A percentile compares a stretch with the other conserved stretches of the same genome.
These are phyloP conservation scores for Dendrolimus kikuchii DNA, from an alignment of 1,140 invertebrate genomes.

Conservation along the genomic window DNA sequence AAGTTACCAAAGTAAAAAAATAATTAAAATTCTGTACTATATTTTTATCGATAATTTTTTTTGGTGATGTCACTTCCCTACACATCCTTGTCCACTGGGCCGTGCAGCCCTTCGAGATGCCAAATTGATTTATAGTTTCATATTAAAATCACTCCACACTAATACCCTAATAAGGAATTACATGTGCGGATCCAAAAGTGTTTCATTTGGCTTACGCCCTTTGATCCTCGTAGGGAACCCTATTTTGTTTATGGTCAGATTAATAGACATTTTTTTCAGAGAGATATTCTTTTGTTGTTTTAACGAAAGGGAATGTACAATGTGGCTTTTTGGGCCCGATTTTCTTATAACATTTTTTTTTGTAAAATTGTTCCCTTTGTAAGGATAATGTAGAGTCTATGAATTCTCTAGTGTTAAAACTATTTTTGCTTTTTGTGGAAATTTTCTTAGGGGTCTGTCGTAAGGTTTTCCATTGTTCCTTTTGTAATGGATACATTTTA, in stretches of 20 bases:
- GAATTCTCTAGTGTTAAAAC: no score
- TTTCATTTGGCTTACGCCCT: background rate
- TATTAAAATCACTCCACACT: constrained; percentile 33
- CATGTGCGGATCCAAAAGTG: constrained; percentile 4
- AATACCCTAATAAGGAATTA: constrained; percentile 26
- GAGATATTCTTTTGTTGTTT: background rate
- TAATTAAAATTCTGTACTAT: no score
- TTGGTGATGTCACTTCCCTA: constrained; percentile 12
- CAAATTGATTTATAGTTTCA: constrained; percentile 43
- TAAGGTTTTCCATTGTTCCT: no score
- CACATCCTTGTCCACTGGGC: constrained; percentile 12
- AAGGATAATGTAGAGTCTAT: no score
- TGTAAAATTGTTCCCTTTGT: no score
- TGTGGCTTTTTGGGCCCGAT: background rate
- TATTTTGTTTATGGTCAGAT: constrained; percentile 6
- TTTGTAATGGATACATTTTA: no score
- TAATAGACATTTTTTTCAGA: constrained; percentile 3
- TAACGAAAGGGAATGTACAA: background rate
- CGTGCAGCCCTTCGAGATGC: constrained; percentile 22
- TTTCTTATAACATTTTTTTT: no score
- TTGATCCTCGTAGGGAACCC: constrained; percentile 1
- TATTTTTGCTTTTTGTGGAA: no score
- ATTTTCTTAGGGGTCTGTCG: no score
- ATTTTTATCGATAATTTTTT: constrained; percentile 6
- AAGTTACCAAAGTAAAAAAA: no score